Conservation (phyloP, 2,113 vertebrate genomes). For the Zapornia atra region DNA sequence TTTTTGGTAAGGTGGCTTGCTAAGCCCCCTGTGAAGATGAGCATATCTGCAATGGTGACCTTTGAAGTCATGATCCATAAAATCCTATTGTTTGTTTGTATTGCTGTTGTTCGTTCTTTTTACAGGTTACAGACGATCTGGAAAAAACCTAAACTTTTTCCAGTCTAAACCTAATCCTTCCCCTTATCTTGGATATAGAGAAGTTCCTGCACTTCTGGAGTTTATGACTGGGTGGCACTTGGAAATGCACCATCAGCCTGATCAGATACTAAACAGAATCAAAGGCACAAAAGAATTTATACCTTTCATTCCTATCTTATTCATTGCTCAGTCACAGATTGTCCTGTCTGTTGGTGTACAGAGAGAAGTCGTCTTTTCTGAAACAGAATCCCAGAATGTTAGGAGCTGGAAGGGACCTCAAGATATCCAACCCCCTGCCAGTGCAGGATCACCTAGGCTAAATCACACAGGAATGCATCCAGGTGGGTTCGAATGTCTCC, state of each 20-base stretch:
- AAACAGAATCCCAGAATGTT: neutral
- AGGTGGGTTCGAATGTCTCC: no score
- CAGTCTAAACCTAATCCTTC: neutral
- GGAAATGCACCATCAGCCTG: neutral
- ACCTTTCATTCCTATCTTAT: neutral
- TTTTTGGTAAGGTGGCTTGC: neutral
- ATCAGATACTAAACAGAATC: neutral
- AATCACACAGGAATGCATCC: no score
- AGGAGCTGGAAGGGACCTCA: no score
- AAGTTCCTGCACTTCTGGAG: neutral
- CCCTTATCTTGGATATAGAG: neutral
- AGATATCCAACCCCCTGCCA: no score
- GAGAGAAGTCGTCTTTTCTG: neutral
- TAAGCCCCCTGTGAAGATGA: neutral
- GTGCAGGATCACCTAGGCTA: no score
- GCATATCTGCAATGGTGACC: neutral
- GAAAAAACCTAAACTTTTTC: neutral
- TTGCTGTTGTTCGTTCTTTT: neutral
- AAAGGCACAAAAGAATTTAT: neutral
- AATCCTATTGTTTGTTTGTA: neutral
- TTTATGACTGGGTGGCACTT: accelerated
- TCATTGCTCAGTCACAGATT: neutral
- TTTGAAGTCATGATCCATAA: neutral
- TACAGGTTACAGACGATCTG: neutral
- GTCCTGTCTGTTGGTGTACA: neutral